Percentiles rank a stretch among this genome's conserved stretches.
Conservation (phyloP, 2,797 vertebrate genomes). For the Scolopax bukidnonensis region DNA sequence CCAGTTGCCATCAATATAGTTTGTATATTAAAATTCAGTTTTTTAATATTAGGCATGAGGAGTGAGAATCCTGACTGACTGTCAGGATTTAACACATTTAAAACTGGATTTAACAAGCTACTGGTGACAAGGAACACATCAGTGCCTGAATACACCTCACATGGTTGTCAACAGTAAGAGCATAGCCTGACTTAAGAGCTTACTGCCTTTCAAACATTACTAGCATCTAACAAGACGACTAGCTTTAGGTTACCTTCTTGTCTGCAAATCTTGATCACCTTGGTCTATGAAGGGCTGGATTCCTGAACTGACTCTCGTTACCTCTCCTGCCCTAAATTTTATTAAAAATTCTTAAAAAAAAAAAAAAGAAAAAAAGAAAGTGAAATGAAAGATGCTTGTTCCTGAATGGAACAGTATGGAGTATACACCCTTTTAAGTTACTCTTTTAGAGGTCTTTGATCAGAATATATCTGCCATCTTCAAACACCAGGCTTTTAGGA, state of each 20-base stretch:
- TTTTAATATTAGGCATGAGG: neutral
- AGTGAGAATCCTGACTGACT: neutral
- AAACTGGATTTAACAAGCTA: neutral
- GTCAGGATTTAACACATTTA: too few relatives aligned
- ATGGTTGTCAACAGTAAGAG: neutral
- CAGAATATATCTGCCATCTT: conserved; percentile 3
- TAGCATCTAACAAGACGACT: neutral
- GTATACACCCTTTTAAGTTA: neutral
- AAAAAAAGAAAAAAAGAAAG: neutral
- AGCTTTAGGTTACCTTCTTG: neutral
- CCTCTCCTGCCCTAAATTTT: neutral
- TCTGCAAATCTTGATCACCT: neutral
- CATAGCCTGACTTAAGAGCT: neutral
- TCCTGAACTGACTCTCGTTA: neutral
- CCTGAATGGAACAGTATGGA: neutral
- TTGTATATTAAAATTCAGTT: neutral
- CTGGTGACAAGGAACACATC: neutral
- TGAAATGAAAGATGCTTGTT: neutral
- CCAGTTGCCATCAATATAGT: neutral
- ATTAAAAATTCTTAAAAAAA: neutral
- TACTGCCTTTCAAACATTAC: rapidly evolving
- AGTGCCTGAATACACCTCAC: neutral
- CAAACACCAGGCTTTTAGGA: conserved; percentile 29
- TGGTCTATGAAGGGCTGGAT: neutral
- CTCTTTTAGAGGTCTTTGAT: conserved; percentile 29